Conservation (phyloP, 2,113 vertebrate genomes). For the Seriola aureovittata region DNA sequence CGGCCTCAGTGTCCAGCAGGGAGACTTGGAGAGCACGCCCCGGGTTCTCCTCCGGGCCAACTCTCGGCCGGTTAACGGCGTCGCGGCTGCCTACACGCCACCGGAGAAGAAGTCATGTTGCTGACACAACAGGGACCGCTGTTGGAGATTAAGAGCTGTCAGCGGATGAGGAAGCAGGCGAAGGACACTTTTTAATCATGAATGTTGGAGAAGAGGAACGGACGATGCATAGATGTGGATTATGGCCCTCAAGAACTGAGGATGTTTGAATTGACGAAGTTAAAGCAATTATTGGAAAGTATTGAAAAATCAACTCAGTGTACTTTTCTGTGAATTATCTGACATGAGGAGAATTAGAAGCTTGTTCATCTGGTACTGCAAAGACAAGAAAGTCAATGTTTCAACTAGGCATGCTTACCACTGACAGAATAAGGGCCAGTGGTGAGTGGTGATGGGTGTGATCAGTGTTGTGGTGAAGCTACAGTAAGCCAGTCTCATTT, state of each 20-base stretch:
- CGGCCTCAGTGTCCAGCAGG: constrained; percentile 67
- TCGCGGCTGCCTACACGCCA: background rate
- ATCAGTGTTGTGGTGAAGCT: constrained; percentile 47
- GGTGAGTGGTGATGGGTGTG: background rate
- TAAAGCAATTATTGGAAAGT: constrained; percentile 12
- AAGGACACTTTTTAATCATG: background rate
- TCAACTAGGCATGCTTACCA: too few species aligned
- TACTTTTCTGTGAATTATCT: constrained; percentile 15
- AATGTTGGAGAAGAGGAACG: background rate
- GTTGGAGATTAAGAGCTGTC: background rate
- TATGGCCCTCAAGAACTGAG: background rate
- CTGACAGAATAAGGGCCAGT: background rate
- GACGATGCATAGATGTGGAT: background rate
- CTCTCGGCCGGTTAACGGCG: constrained; percentile 59
- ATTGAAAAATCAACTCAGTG: constrained; percentile 17
- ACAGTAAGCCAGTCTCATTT: background rate
- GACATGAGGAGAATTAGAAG: background rate
- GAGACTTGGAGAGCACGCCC: background rate
- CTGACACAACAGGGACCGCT: constrained; percentile 36
- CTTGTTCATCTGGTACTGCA: background rate
- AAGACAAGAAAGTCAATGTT: background rate
- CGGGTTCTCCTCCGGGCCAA: constrained; percentile 64
- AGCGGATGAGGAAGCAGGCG: background rate
- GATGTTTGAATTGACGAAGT: background rate
- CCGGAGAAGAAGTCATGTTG: constrained; percentile 77